Base-by-base conservation (phyloP, 2,797 vertebrate genomes). In the Myotis myotis region DNA sequence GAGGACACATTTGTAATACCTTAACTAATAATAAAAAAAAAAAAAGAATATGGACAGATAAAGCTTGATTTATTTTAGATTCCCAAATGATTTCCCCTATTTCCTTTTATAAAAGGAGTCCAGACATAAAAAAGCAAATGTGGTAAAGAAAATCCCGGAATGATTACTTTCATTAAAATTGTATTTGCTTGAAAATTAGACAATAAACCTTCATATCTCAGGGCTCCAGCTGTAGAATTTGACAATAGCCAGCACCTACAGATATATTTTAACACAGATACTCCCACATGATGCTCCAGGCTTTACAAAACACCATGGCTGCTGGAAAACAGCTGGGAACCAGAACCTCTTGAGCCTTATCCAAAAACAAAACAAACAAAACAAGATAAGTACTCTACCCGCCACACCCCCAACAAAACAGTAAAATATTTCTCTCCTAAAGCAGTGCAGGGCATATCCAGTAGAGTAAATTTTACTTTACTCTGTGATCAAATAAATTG, bases 121-220 rank as follows among this genome's bases (percentile, higher is more conserved):
- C 41, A 78, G 90, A 89, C 64, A 74, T 75, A 88, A 91, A 93
- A 94, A 93, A 85, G 49, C 30, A 74, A 94, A 71, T 49, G 51
- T 51, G 15, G 62, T 83, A 62, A 91, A 89, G 90, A 81, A 94
- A 95, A 81, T 75, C 68, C 76, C 64, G 68, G 75, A 95, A 90
- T 76, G 86, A 96, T 95, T 72, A 57, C 66, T 87, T 96, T 93
- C 79, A 96, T 97, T 94, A 96, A 96, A 97, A 93, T 76, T 55
- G 28, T 86, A 86, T 95, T 96, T 72, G 49, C 82, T 78, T 91
- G 66, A 57, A 96, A 96, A 85, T 78, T 87, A 94, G 60, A 96
- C 80, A 95, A 93, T 93, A 89, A 88, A 47, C 19, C 30, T 83
- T 93, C 75, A 55, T 96, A 96, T 96, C 60, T 75, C 64, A 47